Base-by-base conservation (phyloP, 2,797 vertebrate genomes). In the Spinibarbus caldwelli region DNA sequence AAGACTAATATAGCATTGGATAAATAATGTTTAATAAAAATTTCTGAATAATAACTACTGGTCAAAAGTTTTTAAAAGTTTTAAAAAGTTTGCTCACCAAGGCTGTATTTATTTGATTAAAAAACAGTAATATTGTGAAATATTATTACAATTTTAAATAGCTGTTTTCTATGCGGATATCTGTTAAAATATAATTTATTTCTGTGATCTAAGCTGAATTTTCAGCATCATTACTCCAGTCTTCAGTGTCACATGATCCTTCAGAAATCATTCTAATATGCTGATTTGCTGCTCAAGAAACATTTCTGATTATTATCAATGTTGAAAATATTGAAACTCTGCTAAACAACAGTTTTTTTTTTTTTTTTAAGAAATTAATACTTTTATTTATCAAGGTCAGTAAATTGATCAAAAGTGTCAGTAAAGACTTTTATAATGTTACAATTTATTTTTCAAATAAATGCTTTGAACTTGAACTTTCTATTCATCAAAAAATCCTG, bases 201-300 rank as follows among this genome's bases (percentile, higher is more conserved):
- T 0, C 23, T 26, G 70, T 72, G 68, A 71, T 26, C 41, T 17
- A 26, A 71, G 0, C 38, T 26, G 68, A 1, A 71, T 45, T 45
- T 17, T 26, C 41, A 45, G n/a, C 26, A 47, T 10, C n/a, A 45
- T 29, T 45, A 29, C 41, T 47, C 14, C n/a, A 47, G 70, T 43
- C 41, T 72, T 72, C 38, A 71, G 68, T 29, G 41, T 71, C 70
- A 45, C 70, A 26, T 71, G 70, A 45, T 72, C 70, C n/a, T 72
- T 72, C 70, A 47, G 21, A 70, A 43, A n/a, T 70, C 38, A 41
- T 1, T 7, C 0, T n/a, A 1, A 70, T 70, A 41, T 26, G 12
- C 6, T 36, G 17, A 34, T 34, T 14, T 75, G 5, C 1, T 75
- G 17, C 23, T 43, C 67, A 70, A 15, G 1, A 71, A 71, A 71